These are phyloP conservation scores for Eumeta japonica DNA, from an alignment of 1,140 invertebrate species.

Conservation along the genomic window DNA sequence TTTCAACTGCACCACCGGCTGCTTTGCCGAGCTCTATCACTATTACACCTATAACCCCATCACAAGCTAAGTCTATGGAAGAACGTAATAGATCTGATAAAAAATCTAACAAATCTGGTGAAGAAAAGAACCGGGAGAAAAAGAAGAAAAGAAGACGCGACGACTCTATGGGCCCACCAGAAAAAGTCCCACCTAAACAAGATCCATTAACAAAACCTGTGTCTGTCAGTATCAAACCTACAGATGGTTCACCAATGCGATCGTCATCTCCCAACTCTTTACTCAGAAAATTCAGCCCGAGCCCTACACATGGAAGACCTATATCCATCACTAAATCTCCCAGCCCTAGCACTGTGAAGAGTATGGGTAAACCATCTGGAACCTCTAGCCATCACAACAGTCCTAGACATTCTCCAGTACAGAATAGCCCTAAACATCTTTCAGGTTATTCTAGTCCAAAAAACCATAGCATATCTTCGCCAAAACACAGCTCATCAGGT, in stretches of 20 bases:
- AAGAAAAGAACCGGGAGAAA: slow-evolving; percentile 71
- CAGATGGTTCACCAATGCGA: slow-evolving; percentile 63
- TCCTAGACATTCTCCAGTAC: slow-evolving; percentile 74
- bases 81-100: slow-evolving; percentile 66
- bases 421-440: slow-evolving; percentile 72
- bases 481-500: slow-evolving; percentile 71
- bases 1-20: slow-evolving; percentile 62
- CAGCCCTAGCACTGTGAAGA: slow-evolving; percentile 59
- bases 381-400: slow-evolving; percentile 65
- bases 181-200: slow-evolving; percentile 72
- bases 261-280: slow-evolving; percentile 65
- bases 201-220: slow-evolving; percentile 73
- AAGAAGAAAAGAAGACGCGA: slow-evolving; percentile 76
- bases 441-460: slow-evolving; percentile 67
- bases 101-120: slow-evolving; percentile 63
- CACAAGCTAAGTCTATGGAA: slow-evolving; percentile 54
- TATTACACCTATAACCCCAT: slow-evolving; percentile 75
- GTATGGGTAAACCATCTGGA: slow-evolving; percentile 55
- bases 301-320: slow-evolving; percentile 65
- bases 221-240: slow-evolving; percentile 71
- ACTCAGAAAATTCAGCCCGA: slow-evolving; percentile 67
- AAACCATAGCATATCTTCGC: slow-evolving; percentile 67
- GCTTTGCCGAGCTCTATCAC: slow-evolving; percentile 76
- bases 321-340: slow-evolving; percentile 56
- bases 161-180: slow-evolving; percentile 81